Percentiles rank a stretch among this genome's conserved stretches.
Conservation (phyloP, 1,140 invertebrate genomes). For the Eufriesea mexicana region DNA sequence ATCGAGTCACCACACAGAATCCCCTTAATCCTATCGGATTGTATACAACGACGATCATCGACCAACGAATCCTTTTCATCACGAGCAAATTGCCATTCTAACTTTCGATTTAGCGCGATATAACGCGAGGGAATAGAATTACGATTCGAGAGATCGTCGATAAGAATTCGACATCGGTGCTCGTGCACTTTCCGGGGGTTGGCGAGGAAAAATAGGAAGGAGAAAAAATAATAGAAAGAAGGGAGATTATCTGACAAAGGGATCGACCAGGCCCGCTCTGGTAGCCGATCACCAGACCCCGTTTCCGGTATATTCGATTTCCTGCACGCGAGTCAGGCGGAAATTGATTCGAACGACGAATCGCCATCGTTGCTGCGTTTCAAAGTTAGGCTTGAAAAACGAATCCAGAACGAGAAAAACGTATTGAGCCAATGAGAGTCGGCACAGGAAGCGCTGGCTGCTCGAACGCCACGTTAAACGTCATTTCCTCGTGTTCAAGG, state of each 20-base stretch:
- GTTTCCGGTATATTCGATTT: slow-evolving; percentile 71
- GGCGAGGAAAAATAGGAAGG: background rate
- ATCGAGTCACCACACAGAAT: background rate
- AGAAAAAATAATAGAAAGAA: slow-evolving; percentile 21
- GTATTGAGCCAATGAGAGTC: background rate
- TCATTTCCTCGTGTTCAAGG: background rate
- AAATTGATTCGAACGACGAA: slow-evolving; percentile 69
- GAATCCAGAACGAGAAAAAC: background rate
- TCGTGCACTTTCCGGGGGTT: slow-evolving; percentile 12
- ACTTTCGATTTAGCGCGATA: background rate
- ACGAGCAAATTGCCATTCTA: background rate
- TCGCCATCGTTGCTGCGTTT: slow-evolving; percentile 16
- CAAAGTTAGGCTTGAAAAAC: slow-evolving; percentile 34
- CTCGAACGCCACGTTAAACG: background rate
- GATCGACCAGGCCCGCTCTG: slow-evolving; percentile 47
- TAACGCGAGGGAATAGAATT: slow-evolving; percentile 33
- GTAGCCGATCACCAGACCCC: slow-evolving; percentile 36
- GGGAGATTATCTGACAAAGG: slow-evolving; percentile 58
- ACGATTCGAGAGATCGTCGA: slow-evolving; percentile 16
- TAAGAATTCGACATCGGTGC: slow-evolving; percentile 34
- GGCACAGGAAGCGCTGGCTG: background rate
- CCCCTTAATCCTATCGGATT: background rate
- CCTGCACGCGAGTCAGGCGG: slow-evolving; percentile 66
- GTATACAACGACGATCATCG: background rate
- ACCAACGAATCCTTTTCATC: background rate